phyloP scores from a whole-genome alignment of 2,888 invertebrate species.

The Meloe dianella region DNA sequence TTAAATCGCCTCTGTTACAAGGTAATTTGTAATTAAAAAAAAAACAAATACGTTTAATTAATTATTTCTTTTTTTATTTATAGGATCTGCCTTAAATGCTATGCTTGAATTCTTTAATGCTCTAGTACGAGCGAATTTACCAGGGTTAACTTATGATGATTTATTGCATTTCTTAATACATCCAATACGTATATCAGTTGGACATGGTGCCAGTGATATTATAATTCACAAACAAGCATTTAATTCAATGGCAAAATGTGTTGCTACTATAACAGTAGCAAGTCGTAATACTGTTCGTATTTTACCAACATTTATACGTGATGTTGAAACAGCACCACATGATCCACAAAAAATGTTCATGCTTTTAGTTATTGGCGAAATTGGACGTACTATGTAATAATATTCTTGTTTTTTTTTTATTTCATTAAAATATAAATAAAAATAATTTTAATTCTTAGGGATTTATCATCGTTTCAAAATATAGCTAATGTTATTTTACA shows the following conservation, averaged over 20 bases:
- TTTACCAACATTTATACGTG: conserved; percentile 72
- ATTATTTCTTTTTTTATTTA: conserved; percentile 19
- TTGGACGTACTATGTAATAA: conserved; percentile 89
- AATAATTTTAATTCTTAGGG: conserved; percentile 60
- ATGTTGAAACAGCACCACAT: conserved; percentile 72
- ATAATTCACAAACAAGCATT: conserved; percentile 75
- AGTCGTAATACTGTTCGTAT: conserved; percentile 75
- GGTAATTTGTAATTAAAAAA: conserved; percentile 62
- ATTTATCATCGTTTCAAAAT: conserved; percentile 77
- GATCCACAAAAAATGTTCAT: conserved; percentile 92
- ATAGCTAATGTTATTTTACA: conserved; percentile 80
- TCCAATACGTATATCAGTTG: conserved; percentile 58
- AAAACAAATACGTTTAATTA: background rate
- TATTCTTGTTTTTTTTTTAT: conserved; percentile 10
- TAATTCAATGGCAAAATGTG: conserved; percentile 95
- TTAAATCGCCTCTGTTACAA: conserved; percentile 91
- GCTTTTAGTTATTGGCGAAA: conserved; percentile 94
- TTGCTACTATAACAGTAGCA: conserved; percentile 88
- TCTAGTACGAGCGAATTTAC: conserved; percentile 83
- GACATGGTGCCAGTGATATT: conserved; percentile 25
- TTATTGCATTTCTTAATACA: conserved; percentile 74
- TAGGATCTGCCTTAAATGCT: conserved; percentile 88
- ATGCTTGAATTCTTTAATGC: conserved; percentile 93
- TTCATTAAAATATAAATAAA: background rate
- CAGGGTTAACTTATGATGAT: conserved; percentile 75